These are phyloP conservation scores for Pardalotus punctatus DNA, from an alignment of 2,113 vertebrate species.

Conservation along the genomic window DNA sequence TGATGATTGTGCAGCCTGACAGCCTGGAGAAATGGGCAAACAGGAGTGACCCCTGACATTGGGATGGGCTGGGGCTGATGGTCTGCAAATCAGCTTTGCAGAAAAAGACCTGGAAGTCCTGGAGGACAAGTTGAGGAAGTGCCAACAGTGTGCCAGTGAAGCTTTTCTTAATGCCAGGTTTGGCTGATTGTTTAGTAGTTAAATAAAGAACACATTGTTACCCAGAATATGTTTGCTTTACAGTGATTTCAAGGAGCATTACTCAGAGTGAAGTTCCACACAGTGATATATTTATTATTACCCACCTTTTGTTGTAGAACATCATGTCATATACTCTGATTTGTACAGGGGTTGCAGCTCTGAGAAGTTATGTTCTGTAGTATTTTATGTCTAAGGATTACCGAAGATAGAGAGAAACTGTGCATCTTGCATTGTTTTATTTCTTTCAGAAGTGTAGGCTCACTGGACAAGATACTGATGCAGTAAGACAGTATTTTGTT, in stretches of 20 bases:
- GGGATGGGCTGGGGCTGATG: fast-evolving
- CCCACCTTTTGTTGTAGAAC: neutral
- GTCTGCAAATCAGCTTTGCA: neutral
- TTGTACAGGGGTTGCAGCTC: neutral
- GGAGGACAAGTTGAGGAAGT: neutral
- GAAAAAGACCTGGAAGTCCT: neutral
- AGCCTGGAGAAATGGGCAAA: neutral
- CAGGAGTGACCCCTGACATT: neutral
- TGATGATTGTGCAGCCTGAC: neutral
- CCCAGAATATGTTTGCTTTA: neutral
- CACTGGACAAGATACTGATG: neutral
- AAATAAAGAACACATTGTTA: neutral
- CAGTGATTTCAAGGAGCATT: neutral
- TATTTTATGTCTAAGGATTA: neutral
- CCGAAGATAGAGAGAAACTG: neutral
- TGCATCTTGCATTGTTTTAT: neutral
- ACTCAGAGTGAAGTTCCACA: neutral
- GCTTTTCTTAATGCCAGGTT: neutral
- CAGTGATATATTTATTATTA: neutral
- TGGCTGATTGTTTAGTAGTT: neutral
- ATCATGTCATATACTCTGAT: neutral
- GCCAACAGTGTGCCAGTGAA: neutral
- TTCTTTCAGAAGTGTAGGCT: neutral
- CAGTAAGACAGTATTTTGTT: conserved; percentile 20
- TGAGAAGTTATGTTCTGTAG: neutral